Base-by-base conservation (phyloP, 2,113 vertebrate genomes). In the Acanthisitta chloris region DNA sequence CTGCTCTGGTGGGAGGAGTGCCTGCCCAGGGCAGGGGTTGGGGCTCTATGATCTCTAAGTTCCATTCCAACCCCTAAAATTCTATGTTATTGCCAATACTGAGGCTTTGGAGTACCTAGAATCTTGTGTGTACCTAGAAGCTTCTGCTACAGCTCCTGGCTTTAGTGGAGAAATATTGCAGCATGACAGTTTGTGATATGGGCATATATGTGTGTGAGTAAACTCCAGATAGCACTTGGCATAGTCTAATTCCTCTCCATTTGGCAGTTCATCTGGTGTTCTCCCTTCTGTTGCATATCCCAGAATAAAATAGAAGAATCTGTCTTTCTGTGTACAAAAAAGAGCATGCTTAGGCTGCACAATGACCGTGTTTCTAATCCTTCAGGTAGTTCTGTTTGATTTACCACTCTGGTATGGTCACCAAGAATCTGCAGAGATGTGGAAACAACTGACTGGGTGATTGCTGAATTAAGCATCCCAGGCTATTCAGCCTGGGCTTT, bases 181-280 rank as follows among this genome's bases (percentile, higher is more conserved):
- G 31, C 0, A 15, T 82, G 70, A 49, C 70, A 85, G 81, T 80
- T 87, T 91, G 91, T 54, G 71, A 59, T 36, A 49, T 7, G 78
- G 66, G 55, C 2, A 36, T 71, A 69, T 79, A 58, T 82, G 57
- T 79, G 80, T 92, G 67, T 64, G 86, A 94, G 69, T 94, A 93
- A 97, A 97, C 74, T 90, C 84, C 62, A 76, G 70, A 80, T 38
- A 95, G 78, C 71, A 62, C 66, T 90, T 95, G 89, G 81, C 92
- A 80, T 46, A 18, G 42, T 73, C 61, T 58, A 74, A 77, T 77
- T 81, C 71, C 62, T 81, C 81, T 81, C 90, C 81, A 93, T 92
- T 97, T 96, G 93, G 81, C 66, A 95, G 90, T 66, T 96, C 90
- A 82, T 91, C 91, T 92, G 90, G 78, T 90, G 55, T 38, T 95